These are phyloP conservation scores for Sphecodes monilicornis DNA, from an alignment of 2,888 invertebrate genomes.

Conservation along the genomic window DNA sequence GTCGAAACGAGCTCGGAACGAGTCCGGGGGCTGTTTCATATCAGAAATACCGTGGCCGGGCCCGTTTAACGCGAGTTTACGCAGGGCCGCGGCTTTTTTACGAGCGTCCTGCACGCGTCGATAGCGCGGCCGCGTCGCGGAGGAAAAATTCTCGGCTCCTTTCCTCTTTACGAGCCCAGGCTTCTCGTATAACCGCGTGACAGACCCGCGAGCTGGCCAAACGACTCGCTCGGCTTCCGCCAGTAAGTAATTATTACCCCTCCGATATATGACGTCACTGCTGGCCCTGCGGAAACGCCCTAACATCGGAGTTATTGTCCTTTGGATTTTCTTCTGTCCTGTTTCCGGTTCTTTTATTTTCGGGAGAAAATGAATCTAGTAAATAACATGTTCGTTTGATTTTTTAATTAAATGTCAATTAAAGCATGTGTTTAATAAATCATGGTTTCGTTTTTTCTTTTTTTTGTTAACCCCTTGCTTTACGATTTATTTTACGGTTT, in stretches of 20 bases:
- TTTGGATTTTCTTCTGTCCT: not conserved
- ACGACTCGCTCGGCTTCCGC: conserved; percentile 2
- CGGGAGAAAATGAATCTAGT: not conserved
- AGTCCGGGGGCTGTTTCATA: conserved; percentile 35
- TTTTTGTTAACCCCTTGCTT: no score
- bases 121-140: conserved; percentile 67
- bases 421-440: no score
- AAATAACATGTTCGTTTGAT: not conserved
- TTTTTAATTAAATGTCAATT: no score
- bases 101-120: conserved; percentile 75
- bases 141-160: conserved; percentile 74
- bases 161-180: conserved; percentile 74
- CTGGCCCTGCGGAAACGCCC: conserved; percentile 14
- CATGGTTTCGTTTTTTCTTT: no score
- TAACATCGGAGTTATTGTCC: not conserved
- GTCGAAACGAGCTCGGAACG: conserved; percentile 21
- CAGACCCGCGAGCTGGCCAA: conserved; percentile 20
- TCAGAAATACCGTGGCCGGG: conserved; percentile 18
- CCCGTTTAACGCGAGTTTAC: conserved; percentile 76
- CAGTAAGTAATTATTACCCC: conserved; percentile 60
- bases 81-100: conserved; percentile 78
- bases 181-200: conserved; percentile 70
- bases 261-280: conserved; percentile 20
- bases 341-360: not conserved
- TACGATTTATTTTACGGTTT: no score